These are phyloP conservation scores for Acrocephalus kingi DNA, from an alignment of 2,113 vertebrate genomes.

Conservation along the genomic window DNA sequence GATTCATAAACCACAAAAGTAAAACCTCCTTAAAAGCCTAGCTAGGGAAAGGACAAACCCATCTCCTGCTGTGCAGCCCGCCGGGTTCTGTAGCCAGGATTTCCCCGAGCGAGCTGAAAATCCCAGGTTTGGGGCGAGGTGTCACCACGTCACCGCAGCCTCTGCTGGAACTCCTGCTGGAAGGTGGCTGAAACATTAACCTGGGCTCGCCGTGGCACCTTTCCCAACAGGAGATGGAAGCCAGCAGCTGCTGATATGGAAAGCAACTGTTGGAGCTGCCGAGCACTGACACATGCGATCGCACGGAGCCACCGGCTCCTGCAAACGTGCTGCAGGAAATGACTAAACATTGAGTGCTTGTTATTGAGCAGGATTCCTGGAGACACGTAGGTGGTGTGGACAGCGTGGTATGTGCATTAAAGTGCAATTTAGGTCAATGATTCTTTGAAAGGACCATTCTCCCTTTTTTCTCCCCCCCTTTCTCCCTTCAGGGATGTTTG, in stretches of 20 bases:
- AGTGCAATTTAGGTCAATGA: conserved; percentile 65
- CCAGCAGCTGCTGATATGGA: conserved; percentile 71
- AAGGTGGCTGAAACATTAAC: conserved; percentile 13
- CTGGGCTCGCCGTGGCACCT: conserved; percentile 41
- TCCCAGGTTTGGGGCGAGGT: not conserved
- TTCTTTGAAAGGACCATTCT: conserved; percentile 57
- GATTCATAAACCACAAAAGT: not conserved
- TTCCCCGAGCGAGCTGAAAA: not conserved
- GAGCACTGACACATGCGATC: conserved; percentile 57
- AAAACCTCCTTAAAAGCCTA: not conserved
- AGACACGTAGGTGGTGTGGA: conserved; percentile 66
- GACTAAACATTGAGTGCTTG: conserved; percentile 73
- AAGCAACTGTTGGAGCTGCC: conserved; percentile 60
- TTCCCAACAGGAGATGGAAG: conserved; percentile 60
- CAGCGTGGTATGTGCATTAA: conserved; percentile 66
- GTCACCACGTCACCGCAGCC: not conserved
- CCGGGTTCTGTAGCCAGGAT: not conserved
- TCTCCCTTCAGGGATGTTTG: not conserved
- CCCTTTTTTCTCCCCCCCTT: not conserved
- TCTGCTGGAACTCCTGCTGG: not conserved
- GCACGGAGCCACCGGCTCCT: conserved; percentile 21
- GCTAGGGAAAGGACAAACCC: not conserved
- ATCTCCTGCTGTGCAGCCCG: not conserved
- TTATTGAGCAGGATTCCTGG: conserved; percentile 68
- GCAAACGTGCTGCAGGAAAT: conserved; percentile 75